These are phyloP conservation scores for Diarsia dahlii DNA, from an alignment of 2,888 invertebrate genomes.

Conservation along the genomic window DNA sequence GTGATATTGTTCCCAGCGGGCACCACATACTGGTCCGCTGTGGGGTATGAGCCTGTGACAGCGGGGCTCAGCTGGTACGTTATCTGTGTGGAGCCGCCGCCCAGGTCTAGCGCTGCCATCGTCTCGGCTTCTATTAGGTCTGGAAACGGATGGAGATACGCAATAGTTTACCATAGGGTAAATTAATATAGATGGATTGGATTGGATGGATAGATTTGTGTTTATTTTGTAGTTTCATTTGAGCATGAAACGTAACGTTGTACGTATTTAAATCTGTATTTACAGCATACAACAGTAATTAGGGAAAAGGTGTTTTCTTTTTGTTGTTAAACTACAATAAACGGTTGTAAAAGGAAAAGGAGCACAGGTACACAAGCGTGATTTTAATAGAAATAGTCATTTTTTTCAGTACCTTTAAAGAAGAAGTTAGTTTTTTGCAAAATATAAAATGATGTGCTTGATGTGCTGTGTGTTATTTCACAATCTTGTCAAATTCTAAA, in stretches of 20 bases:
- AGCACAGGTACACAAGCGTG: not conserved
- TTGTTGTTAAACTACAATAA: not conserved
- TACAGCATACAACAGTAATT: not conserved
- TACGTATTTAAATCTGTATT: too few species aligned
- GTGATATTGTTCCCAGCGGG: conserved; percentile 85
- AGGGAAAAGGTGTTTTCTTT: not conserved
- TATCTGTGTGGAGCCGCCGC: conserved; percentile 95
- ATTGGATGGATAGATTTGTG: too few species aligned
- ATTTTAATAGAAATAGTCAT: not conserved
- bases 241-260: too few species aligned
- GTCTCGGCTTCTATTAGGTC: conserved; percentile 83
- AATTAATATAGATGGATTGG: too few species aligned
- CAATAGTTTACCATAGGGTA: too few species aligned
- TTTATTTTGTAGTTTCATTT: too few species aligned
- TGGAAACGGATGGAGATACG: conserved; percentile 44
- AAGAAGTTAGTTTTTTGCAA: too few species aligned
- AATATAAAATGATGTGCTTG: too few species aligned
- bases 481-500: not conserved
- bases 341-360: not conserved
- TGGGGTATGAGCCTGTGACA: conserved; percentile 69
- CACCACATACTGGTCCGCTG: conserved; percentile 78
- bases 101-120: conserved; percentile 97
- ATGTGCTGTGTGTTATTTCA: too few species aligned
- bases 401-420: not conserved
- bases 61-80: conserved; percentile 87